A percentile compares a stretch with the other conserved stretches of the same genome.
Conservation (phyloP, 2,797 vertebrate species). For the Sebastes hubbsi region DNA sequence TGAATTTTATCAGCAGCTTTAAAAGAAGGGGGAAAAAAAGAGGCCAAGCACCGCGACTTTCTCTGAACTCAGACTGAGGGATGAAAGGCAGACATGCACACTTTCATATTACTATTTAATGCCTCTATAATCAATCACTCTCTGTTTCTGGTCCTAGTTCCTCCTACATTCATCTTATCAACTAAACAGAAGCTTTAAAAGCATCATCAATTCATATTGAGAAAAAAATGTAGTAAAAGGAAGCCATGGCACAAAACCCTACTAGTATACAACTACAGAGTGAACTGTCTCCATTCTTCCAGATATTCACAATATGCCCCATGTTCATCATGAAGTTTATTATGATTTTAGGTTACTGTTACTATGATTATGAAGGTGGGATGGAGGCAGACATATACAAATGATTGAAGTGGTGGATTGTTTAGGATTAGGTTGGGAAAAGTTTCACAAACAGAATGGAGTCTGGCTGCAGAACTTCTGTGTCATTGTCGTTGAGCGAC, state of each 20-base stretch:
- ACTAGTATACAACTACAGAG: not conserved
- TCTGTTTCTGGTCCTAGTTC: constrained; percentile 1
- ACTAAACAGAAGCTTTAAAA: constrained; percentile 1
- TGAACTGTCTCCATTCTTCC: not conserved
- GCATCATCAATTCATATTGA: not conserved
- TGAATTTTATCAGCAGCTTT: constrained; percentile 20
- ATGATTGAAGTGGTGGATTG: not conserved
- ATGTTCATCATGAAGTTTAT: not conserved
- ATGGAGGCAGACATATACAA: not conserved
- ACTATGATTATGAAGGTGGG: not conserved
- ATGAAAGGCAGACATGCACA: not conserved
- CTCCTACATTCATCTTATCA: not conserved
- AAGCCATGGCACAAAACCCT: not conserved
- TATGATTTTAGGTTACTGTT: not conserved
- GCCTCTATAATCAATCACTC: not conserved
- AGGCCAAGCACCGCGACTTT: not conserved
- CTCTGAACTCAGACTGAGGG: not conserved
- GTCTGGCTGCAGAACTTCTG: not conserved
- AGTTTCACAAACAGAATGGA: not conserved
- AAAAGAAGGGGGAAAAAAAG: not conserved
- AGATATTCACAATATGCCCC: not conserved
- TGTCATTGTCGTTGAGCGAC: not conserved
- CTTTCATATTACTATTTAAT: not conserved
- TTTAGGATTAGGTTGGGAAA: not conserved
- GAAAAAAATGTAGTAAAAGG: not conserved